Evolutionary conservation across 2,797 vertebrate genomes (phyloP).

Genomic region (Babyrousa celebensis): DNA sequence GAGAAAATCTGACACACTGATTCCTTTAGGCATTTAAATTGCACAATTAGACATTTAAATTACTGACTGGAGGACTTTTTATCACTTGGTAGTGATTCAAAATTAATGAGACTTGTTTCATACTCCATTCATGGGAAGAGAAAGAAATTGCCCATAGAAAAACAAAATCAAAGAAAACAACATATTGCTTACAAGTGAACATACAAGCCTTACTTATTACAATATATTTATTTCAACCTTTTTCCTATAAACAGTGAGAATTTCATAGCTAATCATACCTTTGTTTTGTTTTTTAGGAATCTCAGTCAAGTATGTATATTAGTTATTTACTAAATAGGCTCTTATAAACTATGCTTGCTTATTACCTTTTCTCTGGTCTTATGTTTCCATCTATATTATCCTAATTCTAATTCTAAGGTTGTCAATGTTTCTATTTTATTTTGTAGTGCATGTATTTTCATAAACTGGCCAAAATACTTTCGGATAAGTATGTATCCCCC

Average conservation of each 20-base stretch:
- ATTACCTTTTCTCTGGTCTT: background rate
- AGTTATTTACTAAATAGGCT: background rate
- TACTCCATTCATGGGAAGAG: slow-evolving; percentile 19
- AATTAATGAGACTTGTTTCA: slow-evolving; percentile 32
- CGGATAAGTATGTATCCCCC: background rate
- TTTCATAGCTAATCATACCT: background rate
- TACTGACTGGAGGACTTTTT: slow-evolving; percentile 31
- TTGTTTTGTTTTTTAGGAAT: background rate
- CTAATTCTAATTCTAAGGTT: slow-evolving; percentile 22
- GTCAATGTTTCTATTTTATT: slow-evolving; percentile 40
- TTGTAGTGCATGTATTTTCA: background rate
- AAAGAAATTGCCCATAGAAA: slow-evolving; percentile 48
- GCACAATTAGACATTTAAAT: slow-evolving; percentile 44
- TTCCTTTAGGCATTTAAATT: slow-evolving; percentile 57
- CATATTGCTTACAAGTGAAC: background rate
- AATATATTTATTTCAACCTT: background rate
- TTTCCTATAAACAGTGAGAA: background rate
- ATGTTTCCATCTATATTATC: background rate
- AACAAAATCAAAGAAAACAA: background rate
- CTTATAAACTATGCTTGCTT: background rate
- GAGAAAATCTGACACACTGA: background rate
- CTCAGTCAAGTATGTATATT: background rate
- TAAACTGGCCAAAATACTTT: slow-evolving; percentile 13
- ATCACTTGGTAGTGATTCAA: slow-evolving; percentile 29
- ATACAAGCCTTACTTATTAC: background rate